Conservation (phyloP, 2,113 vertebrate genomes). For the Cygnus atratus region DNA sequence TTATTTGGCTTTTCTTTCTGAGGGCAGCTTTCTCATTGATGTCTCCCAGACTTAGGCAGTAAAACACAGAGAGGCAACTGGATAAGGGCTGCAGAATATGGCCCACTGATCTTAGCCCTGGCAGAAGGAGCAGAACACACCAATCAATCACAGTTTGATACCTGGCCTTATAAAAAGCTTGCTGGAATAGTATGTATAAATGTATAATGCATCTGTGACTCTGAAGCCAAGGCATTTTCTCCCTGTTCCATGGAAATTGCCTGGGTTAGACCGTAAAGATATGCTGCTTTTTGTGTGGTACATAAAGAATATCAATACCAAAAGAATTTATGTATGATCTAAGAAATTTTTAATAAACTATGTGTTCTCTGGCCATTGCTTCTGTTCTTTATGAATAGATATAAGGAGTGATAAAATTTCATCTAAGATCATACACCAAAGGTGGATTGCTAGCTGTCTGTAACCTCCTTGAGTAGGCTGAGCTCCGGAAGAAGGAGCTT, state of each 20-base stretch:
- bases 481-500: neutral
- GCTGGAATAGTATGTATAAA: neutral
- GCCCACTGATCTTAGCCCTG: neutral
- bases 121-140: neutral
- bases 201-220: neutral
- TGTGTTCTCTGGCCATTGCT: neutral
- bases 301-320: neutral
- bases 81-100: neutral
- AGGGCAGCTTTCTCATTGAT: neutral
- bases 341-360: neutral
- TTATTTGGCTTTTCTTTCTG: neutral
- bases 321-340: neutral
- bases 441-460: neutral
- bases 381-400: neutral
- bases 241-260: neutral
- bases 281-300: neutral
- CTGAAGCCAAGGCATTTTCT: neutral
- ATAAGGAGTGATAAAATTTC: neutral
- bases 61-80: neutral
- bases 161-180: neutral
- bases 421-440: neutral
- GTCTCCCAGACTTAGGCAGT: neutral
- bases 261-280: neutral
- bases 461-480: neutral
- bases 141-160: neutral